Evolutionary conservation across 2,113 vertebrate species (phyloP).

Genomic region (Potamarius usumacintae): DNA sequence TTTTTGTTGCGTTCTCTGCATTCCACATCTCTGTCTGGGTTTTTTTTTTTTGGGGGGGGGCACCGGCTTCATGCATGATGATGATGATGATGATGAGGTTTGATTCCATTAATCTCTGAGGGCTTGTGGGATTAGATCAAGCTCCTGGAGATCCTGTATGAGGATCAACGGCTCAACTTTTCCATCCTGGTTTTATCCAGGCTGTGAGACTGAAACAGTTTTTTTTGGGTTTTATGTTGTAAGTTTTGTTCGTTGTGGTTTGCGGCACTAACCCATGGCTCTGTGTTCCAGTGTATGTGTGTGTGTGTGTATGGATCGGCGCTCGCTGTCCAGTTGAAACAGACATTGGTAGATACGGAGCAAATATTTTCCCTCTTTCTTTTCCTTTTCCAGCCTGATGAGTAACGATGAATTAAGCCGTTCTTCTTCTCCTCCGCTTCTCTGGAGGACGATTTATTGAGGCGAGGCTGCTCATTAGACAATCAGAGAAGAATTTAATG

Average conservation of each 20-base stretch:
- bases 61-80: constrained; percentile 37
- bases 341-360: not conserved
- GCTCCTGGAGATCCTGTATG: constrained; percentile 40
- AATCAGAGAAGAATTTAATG: constrained; percentile 20
- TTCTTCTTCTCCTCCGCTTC: constrained; percentile 30
- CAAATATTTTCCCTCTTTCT: not conserved
- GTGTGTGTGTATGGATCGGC: constrained; percentile 20
- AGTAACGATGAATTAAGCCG: constrained; percentile 66
- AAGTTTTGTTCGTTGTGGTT: constrained; percentile 44
- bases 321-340: not conserved
- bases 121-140: constrained; percentile 27
- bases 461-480: constrained; percentile 30
- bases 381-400: not conserved
- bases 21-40: not conserved
- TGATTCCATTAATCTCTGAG: not conserved
- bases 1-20: not conserved
- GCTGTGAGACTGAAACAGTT: not conserved
- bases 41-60: constrained; percentile 4
- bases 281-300: constrained; percentile 42
- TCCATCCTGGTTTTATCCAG: not conserved
- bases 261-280: constrained; percentile 8
- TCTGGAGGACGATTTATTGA: constrained; percentile 21
- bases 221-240: not conserved
- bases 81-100: constrained; percentile 7
- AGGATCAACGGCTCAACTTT: constrained; percentile 51